These are phyloP conservation scores for Halcyon badia DNA, from an alignment of 2,797 vertebrate genomes.

Conservation along the genomic window DNA sequence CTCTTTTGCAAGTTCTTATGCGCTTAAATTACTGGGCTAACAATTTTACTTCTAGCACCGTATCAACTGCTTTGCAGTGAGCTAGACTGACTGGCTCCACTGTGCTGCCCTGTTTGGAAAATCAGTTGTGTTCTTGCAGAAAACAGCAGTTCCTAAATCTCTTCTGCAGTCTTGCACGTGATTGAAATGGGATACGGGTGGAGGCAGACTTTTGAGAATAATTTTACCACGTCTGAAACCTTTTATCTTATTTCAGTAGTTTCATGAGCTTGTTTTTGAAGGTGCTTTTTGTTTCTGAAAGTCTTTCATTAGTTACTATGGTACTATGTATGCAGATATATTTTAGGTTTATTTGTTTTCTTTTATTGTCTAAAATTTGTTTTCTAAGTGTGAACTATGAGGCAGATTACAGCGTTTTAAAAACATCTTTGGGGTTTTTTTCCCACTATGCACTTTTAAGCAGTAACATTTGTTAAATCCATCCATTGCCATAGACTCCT, in stretches of 20 bases:
- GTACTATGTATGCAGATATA: neutral
- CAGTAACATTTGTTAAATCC: neutral
- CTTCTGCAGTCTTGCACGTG: neutral
- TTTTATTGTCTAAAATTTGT: neutral
- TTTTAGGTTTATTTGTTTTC: neutral
- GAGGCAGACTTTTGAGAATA: neutral
- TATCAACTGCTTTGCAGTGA: neutral
- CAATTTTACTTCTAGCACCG: neutral
- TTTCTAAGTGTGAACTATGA: neutral
- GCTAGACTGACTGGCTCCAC: rapidly evolving
- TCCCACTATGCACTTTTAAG: neutral
- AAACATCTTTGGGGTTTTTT: neutral
- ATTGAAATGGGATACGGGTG: neutral
- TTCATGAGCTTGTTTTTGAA: neutral
- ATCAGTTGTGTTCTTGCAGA: neutral
- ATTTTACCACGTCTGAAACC: neutral
- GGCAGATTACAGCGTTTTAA: neutral
- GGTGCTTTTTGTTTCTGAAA: neutral
- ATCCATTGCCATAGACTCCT: neutral
- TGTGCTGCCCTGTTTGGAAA: neutral
- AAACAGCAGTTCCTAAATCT: neutral
- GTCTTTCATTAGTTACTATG: neutral
- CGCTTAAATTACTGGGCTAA: neutral
- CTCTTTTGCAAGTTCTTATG: neutral
- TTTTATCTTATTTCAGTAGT: neutral